These are phyloP conservation scores for Eupithecia vulgata DNA, from an alignment of 2,888 invertebrate genomes.

Conservation along the genomic window DNA sequence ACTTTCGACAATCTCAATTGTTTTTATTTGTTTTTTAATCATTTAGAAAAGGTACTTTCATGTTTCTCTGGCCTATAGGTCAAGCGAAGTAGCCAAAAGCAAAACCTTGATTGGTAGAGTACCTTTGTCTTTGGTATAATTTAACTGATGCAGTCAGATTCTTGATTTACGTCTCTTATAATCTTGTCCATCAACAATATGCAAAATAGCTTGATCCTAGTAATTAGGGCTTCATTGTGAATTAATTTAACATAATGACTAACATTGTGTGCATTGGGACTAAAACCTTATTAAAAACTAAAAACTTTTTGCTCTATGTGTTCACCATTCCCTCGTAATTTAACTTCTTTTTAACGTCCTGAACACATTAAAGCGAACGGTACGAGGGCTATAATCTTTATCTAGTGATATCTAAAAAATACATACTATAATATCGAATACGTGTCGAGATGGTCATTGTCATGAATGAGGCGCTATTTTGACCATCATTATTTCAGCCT, in stretches of 20 bases:
- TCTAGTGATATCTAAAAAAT: background rate
- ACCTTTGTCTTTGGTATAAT: background rate
- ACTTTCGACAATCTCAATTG: constrained; percentile 61
- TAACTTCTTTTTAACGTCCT: background rate
- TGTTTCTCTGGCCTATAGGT: constrained; percentile 3
- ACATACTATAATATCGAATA: background rate
- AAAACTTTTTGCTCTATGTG: no score
- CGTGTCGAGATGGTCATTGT: no score
- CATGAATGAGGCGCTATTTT: background rate
- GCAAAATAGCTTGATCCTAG: background rate
- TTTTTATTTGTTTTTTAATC: constrained; percentile 41
- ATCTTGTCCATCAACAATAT: background rate
- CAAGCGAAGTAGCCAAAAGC: background rate
- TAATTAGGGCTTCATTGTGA: background rate
- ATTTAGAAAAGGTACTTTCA: constrained; percentile 27
- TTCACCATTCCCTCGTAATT: background rate
- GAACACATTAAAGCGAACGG: background rate
- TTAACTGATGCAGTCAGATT: background rate
- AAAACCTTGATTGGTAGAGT: background rate
- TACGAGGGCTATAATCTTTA: background rate
- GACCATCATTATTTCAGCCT: background rate
- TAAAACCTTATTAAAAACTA: no score
- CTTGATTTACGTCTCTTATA: no score
- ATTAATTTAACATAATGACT: background rate
- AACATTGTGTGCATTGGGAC: background rate